Evolutionary conservation across 2,888 invertebrate genomes (phyloP).

Genomic region (Alloplasta piceator): DNA sequence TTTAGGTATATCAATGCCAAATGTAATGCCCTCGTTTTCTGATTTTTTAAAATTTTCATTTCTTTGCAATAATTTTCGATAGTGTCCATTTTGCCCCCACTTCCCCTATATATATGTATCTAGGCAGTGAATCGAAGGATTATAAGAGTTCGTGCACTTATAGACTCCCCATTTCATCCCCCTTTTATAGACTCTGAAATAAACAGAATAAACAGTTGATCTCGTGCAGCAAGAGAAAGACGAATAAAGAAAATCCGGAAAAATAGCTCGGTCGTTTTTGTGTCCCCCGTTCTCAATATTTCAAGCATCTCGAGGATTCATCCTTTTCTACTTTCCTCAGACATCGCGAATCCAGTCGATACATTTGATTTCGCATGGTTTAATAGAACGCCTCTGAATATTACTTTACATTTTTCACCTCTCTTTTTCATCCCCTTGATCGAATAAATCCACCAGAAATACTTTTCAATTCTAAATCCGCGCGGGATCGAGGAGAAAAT

Average conservation of each 20-base stretch:
- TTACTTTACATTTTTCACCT: constrained; percentile 15
- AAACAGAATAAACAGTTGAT: constrained; percentile 49
- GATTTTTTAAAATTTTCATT: too few species aligned
- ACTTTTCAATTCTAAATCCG: constrained; percentile 30
- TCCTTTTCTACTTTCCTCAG: not conserved
- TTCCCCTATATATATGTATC: too few species aligned
- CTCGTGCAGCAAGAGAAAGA: not conserved
- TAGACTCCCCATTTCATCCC: constrained; percentile 26
- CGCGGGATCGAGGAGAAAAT: not conserved
- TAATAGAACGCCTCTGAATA: constrained; percentile 9
- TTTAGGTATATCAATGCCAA: too few species aligned
- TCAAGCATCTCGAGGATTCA: constrained; percentile 36
- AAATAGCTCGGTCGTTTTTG: constrained; percentile 45
- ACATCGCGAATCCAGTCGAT: constrained; percentile 39
- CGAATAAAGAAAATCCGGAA: constrained; percentile 36
- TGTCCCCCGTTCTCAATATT: constrained; percentile 10
- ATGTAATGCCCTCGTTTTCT: too few species aligned
- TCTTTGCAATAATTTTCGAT: too few species aligned
- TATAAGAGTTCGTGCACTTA: constrained; percentile 53
- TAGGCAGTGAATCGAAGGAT: constrained; percentile 26
- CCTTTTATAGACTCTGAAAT: constrained; percentile 35
- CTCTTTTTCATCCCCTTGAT: constrained; percentile 9
- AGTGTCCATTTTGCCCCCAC: too few species aligned
- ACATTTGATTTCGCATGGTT: constrained; percentile 15
- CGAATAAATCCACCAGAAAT: constrained; percentile 18